Evolutionary conservation across 2,797 vertebrate genomes (phyloP).

Genomic region (Coilia nasus): DNA sequence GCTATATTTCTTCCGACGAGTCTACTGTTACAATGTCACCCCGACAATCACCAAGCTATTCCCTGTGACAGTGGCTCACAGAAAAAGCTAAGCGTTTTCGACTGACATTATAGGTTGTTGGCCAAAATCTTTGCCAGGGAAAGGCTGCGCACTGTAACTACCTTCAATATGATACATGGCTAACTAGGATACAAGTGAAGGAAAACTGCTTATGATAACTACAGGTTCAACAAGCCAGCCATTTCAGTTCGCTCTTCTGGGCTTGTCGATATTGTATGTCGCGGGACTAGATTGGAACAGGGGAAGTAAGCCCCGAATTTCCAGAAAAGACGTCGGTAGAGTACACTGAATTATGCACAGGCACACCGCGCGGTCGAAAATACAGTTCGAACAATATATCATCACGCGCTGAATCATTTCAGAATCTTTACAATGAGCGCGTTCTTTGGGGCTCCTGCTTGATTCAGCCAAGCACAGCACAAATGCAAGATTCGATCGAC

Average conservation of each 20-base stretch:
- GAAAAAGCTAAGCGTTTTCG: slow-evolving; percentile 5
- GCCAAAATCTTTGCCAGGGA: neutral
- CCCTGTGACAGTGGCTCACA: neutral
- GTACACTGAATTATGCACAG: slow-evolving; percentile 4
- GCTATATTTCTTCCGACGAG: slow-evolving; percentile 42
- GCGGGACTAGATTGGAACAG: slow-evolving; percentile 5
- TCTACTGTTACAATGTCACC: slow-evolving; percentile 69
- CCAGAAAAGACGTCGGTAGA: slow-evolving; percentile 14
- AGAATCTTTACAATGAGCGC: slow-evolving; percentile 14
- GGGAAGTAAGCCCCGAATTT: slow-evolving; percentile 4
- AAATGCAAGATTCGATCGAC: slow-evolving; percentile 42
- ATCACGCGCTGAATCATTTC: slow-evolving; percentile 29
- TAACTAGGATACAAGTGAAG: slow-evolving; percentile 21
- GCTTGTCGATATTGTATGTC: slow-evolving; percentile 15
- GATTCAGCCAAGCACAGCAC: neutral
- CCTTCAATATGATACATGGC: neutral
- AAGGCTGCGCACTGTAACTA: neutral
- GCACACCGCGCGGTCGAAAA: neutral
- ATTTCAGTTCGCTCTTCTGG: slow-evolving; percentile 43
- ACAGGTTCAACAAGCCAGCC: slow-evolving; percentile 28
- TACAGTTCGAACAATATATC: slow-evolving; percentile 17
- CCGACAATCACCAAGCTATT: slow-evolving; percentile 36
- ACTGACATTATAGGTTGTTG: neutral
- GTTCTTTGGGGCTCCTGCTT: neutral
- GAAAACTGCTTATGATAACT: slow-evolving; percentile 30